phyloP scores from a whole-genome alignment of 2,797 vertebrate genomes.

The Mallotus villosus region DNA sequence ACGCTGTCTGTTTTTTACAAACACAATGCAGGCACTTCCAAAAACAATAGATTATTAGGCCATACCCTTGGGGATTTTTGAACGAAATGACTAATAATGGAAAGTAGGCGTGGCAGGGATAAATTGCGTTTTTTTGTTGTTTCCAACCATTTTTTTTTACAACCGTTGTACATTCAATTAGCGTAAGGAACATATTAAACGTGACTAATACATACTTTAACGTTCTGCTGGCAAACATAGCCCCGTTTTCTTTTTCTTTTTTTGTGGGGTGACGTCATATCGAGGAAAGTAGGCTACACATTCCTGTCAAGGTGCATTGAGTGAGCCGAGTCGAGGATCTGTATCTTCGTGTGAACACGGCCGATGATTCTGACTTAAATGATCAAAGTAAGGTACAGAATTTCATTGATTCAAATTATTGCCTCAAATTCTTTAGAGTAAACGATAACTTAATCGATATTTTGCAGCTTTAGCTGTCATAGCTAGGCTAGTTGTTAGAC shows the following conservation, averaged over 20 bases:
- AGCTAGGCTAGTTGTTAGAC: not conserved
- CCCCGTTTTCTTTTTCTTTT: not conserved
- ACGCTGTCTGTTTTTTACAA: too few relatives aligned
- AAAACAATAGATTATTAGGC: too few relatives aligned
- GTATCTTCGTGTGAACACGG: not conserved
- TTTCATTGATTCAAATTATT: not conserved
- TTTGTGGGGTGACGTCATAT: not conserved
- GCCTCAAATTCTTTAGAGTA: too few relatives aligned
- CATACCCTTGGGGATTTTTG: too few relatives aligned
- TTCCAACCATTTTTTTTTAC: too few relatives aligned
- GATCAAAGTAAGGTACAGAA: not conserved
- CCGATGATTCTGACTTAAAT: not conserved
- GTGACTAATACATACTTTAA: too few relatives aligned
- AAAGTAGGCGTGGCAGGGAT: too few relatives aligned
- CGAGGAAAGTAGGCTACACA: conserved; percentile 65
- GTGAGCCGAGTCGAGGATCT: not conserved
- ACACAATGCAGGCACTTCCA: too few relatives aligned
- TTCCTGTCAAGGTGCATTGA: conserved; percentile 2
- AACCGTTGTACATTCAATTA: too few relatives aligned
- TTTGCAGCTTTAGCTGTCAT: conserved; percentile 3
- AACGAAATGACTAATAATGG: too few relatives aligned
- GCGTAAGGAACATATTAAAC: too few relatives aligned
- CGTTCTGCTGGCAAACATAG: conserved; percentile 20
- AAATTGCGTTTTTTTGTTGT: too few relatives aligned
- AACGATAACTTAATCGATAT: not conserved